Evolutionary conservation across 2,113 vertebrate genomes (phyloP), one percentile per base, ranked within the genome.

Genomic region (Sylvilagus bachmani): DNA sequence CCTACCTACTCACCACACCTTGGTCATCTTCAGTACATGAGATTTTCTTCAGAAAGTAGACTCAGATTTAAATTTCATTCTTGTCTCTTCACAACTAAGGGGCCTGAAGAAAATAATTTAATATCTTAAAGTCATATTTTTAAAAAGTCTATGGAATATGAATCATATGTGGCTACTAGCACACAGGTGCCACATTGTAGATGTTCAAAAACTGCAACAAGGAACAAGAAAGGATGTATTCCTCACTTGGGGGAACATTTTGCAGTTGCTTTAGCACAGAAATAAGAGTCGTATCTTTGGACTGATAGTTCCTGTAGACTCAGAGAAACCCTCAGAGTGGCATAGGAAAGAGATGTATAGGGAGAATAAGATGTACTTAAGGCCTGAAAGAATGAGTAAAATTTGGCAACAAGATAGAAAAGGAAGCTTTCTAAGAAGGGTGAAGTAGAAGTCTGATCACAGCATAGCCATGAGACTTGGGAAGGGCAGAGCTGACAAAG

Each of bases 321-420:
- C 51, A 94, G 58, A 19, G 51, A 88, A 93, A 90, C 66, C n/a
- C 58, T 25, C n/a, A 80, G 25, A 77, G 22, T 19, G 85, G 55
- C 6, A 44, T 8, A 70, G 49, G 33, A 55, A 70, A 25, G 17
- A 78, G n/a, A 82, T 36, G 22, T 36, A 51, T 33, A 19, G 36
- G 58, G 11, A 94, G 16, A 4, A 67, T n/a, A 89, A 38, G 10
- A 53, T 67, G 5, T 64, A 24, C 29, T 10, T 5, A 33, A 27
- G 17, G 31, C 49, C 75, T 64, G 71, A 77, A 88, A 81, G 8
- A 62, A 74, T 49, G 16, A 75, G 29, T 61, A 33, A 71, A 74
- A 91, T 44, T 66, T 3, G 49, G 29, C 13, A n/a, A 64, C 16
- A 86, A 38, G 5, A 74, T 31, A 81, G 55, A 51, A 93, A 84